These are phyloP conservation scores for Bombus superbus DNA, from an alignment of 1,140 invertebrate species.

Conservation along the genomic window DNA sequence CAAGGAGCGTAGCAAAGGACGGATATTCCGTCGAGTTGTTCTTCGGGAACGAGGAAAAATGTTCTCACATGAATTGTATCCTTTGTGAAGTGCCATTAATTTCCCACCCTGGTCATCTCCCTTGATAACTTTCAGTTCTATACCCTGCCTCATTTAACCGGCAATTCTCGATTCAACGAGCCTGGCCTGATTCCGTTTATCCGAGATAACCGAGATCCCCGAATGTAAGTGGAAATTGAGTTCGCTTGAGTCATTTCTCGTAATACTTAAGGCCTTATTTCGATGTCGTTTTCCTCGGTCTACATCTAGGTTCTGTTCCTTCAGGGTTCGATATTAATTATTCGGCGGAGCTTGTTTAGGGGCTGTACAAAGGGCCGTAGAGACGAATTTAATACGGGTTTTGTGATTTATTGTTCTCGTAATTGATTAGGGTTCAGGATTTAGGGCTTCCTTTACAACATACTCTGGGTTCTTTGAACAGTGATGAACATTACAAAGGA, in stretches of 20 bases:
- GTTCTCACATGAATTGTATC: constrained; percentile 41
- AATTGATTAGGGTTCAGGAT: too few relatives aligned
- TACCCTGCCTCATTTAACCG: constrained; percentile 40
- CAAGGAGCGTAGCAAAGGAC: background rate
- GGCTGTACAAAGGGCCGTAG: too few relatives aligned
- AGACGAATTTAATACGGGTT: too few relatives aligned
- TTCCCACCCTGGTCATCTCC: background rate
- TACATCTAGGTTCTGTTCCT: background rate
- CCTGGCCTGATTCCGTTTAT: constrained; percentile 48
- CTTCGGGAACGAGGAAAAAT: constrained; percentile 7
- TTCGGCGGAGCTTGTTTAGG: too few relatives aligned
- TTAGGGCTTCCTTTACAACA: too few relatives aligned
- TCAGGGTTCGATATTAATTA: background rate
- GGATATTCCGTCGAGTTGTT: too few relatives aligned
- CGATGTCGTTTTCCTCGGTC: too few relatives aligned
- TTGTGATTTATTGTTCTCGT: too few relatives aligned
- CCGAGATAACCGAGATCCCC: constrained; percentile 9
- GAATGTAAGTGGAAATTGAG: constrained; percentile 47
- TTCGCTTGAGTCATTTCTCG: constrained; percentile 16
- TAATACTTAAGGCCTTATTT: constrained; percentile 17
- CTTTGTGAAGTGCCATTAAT: constrained; percentile 40
- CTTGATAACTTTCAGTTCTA: constrained; percentile 17
- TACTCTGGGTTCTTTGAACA: too few relatives aligned
- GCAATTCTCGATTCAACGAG: constrained; percentile 38
- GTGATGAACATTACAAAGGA: too few relatives aligned